Conservation (phyloP, 2,888 invertebrate species). For the Rhopalosiphum nymphaeae region DNA sequence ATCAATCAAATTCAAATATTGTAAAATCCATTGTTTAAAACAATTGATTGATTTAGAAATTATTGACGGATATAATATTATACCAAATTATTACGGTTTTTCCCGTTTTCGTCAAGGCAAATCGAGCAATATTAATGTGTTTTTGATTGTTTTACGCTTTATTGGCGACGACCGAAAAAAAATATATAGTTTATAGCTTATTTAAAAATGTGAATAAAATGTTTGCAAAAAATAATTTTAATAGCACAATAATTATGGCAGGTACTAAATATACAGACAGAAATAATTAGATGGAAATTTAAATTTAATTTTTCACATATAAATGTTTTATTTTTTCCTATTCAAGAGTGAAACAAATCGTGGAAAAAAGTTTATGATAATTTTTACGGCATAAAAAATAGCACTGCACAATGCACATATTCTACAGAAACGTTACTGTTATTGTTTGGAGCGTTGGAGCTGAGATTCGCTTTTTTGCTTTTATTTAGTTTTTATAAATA, state of each 20-base stretch:
- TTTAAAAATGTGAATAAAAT: neutral
- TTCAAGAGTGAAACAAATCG: neutral
- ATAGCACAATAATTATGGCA: neutral
- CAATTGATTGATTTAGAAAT: neutral
- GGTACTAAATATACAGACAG: neutral
- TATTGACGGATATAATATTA: neutral
- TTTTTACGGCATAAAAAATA: neutral
- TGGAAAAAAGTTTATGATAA: neutral
- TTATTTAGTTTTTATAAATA: neutral
- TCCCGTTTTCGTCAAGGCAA: neutral
- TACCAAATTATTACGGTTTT: neutral
- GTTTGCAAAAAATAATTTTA: neutral
- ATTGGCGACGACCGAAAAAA: neutral
- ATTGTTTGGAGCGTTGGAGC: neutral
- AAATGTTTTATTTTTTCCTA: neutral
- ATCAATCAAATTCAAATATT: neutral
- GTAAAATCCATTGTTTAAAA: neutral
- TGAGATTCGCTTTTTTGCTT: neutral
- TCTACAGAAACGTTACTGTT: neutral
- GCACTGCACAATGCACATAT: neutral
- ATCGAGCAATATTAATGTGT: conserved; percentile 36
- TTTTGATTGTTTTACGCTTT: conserved; percentile 18
- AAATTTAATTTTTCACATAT: neutral
- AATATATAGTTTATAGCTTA: neutral
- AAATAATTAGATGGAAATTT: neutral